A percentile compares a stretch with the other conserved stretches of the same genome.
phyloP scores from a whole-genome alignment of 2,888 invertebrate species.

The Neocrepidodera transversa region DNA sequence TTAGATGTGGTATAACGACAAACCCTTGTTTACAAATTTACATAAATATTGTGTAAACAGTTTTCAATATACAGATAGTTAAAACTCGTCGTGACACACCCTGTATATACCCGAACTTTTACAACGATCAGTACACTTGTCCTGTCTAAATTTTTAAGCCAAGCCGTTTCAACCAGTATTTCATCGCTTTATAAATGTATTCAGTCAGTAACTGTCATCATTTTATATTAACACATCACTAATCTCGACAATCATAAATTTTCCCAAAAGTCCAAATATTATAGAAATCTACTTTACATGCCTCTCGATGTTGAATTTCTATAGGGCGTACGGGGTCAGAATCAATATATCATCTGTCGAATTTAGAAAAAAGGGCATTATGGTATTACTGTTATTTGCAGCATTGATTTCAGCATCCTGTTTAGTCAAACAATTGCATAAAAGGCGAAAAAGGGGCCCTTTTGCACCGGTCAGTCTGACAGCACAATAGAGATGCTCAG shows the following conservation, averaged over 20 bases:
- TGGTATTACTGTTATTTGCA: conserved; percentile 57
- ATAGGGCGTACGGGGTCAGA: conserved; percentile 32
- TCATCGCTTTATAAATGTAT: too few species aligned
- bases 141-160: too few species aligned
- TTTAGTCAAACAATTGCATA: conserved; percentile 50
- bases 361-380: conserved; percentile 47
- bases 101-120: too few species aligned
- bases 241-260: conserved; percentile 48
- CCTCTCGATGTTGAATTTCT: conserved; percentile 43
- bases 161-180: too few species aligned
- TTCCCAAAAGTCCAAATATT: conserved; percentile 49
- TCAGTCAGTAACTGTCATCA: too few species aligned
- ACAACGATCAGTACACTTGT: too few species aligned
- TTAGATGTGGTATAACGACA: too few species aligned
- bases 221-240: conserved; percentile 47
- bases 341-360: conserved; percentile 58
- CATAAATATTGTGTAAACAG: too few species aligned
- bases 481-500: conserved; percentile 38
- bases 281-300: conserved; percentile 37
- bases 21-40: too few species aligned
- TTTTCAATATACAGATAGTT: too few species aligned
- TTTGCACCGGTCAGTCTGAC: conserved; percentile 52
- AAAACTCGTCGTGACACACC: too few species aligned
- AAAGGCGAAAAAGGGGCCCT: conserved; percentile 43
- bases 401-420: conserved; percentile 54